phyloP scores from a whole-genome alignment of 2,888 invertebrate genomes.

The Apamea epomidion region DNA sequence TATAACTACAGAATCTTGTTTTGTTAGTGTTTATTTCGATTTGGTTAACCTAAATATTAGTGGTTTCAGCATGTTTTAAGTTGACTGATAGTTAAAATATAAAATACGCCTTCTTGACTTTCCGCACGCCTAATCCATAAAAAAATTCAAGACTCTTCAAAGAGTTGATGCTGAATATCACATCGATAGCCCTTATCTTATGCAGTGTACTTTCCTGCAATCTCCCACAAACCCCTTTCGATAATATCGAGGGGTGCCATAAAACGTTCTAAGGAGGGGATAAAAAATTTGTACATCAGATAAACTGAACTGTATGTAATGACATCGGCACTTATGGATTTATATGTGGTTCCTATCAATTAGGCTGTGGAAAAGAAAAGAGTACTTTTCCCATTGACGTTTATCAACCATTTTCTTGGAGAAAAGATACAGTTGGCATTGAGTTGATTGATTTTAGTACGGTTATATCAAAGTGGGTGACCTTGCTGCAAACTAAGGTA shows the following conservation, averaged over 20 bases:
- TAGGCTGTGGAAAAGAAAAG: background rate
- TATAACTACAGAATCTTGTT: background rate
- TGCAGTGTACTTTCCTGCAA: slow-evolving; percentile 38
- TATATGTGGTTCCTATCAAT: slow-evolving; percentile 37
- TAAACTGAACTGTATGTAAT: slow-evolving; percentile 52
- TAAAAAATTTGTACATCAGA: slow-evolving; percentile 57
- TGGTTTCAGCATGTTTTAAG: background rate
- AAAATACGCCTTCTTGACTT: background rate
- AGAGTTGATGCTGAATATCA: slow-evolving; percentile 19
- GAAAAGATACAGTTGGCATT: background rate
- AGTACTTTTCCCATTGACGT: background rate
- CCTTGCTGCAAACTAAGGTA: background rate
- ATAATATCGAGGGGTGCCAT: slow-evolving; percentile 56
- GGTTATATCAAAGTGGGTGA: background rate
- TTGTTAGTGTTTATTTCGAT: background rate
- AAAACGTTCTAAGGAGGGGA: slow-evolving; percentile 43
- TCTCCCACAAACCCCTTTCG: slow-evolving; percentile 27
- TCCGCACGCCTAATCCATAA: slow-evolving; percentile 4
- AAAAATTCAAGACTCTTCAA: slow-evolving; percentile 6
- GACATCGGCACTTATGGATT: slow-evolving; percentile 53
- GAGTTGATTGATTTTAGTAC: background rate
- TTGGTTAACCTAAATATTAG: background rate
- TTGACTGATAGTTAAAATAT: background rate
- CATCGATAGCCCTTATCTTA: slow-evolving; percentile 43
- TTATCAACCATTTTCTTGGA: background rate